Percentiles rank a stretch among this genome's conserved stretches.
phyloP scores from a whole-genome alignment of 2,888 invertebrate genomes.

The Xestia ashworthii region DNA sequence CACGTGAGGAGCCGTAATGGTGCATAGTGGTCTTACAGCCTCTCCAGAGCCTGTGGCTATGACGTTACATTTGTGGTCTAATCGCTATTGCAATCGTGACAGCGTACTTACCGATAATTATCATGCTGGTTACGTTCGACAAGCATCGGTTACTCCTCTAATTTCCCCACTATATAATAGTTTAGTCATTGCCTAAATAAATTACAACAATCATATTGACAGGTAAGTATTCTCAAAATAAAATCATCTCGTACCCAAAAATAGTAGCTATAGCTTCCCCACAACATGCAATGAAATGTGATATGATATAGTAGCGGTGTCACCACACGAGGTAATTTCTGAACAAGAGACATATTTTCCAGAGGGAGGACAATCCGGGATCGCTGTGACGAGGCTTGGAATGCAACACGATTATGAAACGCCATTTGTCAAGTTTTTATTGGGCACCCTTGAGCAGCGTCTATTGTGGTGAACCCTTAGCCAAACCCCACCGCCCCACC shows the following conservation, averaged over 20 bases:
- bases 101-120: conserved; percentile 46
- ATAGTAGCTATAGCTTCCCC: not conserved
- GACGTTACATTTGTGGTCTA: conserved; percentile 54
- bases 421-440: conserved; percentile 91
- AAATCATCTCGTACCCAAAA: not conserved
- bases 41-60: conserved; percentile 35
- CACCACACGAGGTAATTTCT: conserved; percentile 72
- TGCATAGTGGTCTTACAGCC: conserved; percentile 34
- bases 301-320: conserved; percentile 58
- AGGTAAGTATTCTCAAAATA: conserved; percentile 1
- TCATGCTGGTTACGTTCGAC: conserved; percentile 14
- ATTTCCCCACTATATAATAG: not conserved
- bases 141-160: conserved; percentile 24
- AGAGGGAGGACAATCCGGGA: conserved; percentile 81
- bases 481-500: conserved; percentile 46
- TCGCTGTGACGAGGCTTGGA: conserved; percentile 85
- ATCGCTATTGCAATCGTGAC: conserved; percentile 34
- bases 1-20: conserved; percentile 43
- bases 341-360: conserved; percentile 79
- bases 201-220: not conserved
- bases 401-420: conserved; percentile 90
- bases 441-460: conserved; percentile 85
- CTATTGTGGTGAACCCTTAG: conserved; percentile 81
- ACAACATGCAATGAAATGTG: conserved; percentile 38
- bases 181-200: not conserved